Base-by-base conservation (phyloP, 2,888 invertebrate genomes). In the Ornithoptera priamus region DNA sequence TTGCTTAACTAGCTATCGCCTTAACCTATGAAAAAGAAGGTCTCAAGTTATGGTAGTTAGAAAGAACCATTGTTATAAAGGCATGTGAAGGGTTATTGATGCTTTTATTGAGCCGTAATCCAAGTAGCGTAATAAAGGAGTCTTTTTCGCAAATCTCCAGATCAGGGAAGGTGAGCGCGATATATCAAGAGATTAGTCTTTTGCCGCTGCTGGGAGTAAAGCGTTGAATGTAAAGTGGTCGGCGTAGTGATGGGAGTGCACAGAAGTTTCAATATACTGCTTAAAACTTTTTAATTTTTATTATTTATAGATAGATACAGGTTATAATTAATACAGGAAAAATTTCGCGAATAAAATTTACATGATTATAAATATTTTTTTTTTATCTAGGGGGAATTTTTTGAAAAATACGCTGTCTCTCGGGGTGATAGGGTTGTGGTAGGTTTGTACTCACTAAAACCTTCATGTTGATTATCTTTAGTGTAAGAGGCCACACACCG, bases 181-280 rank as follows among this genome's bases (percentile, higher is more conserved):
- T 91, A 90, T 90, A 91, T 91, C 89, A 91, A 81, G 81, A 88
- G 92, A 92, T 92, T 92, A 91, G 91, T 86, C 88, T 85, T 85
- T 88, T 85, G 81, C 85, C 82, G 84, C 82, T 81, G 76, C 74
- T 78, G 80, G 74, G 81, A 81, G 84, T 77, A 80, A 71, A 73
- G 82, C 85, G 84, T 78, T 88, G 89, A 90, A 90, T 91, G 85
- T 85, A 85, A 90, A 90, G 87, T 86, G 86, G 82, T 77, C 69
- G 75, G 50, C 53, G 5, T 80, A 84, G 80, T 71, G 82, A 75
- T 72, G 82, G 60, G 64, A 39, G 50, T 42, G n/a, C 42, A 36
- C 68, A 69, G 59, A 67, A 59, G 50, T 42, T 62, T 65, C 18
- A 57, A 57, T 5, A 57, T 20, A 20, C 6, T 57, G 17, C 15